A percentile compares a stretch with the other conserved stretches of the same genome.
Conservation (phyloP, 2,113 vertebrate species). For the Pogonocichla stellata region DNA sequence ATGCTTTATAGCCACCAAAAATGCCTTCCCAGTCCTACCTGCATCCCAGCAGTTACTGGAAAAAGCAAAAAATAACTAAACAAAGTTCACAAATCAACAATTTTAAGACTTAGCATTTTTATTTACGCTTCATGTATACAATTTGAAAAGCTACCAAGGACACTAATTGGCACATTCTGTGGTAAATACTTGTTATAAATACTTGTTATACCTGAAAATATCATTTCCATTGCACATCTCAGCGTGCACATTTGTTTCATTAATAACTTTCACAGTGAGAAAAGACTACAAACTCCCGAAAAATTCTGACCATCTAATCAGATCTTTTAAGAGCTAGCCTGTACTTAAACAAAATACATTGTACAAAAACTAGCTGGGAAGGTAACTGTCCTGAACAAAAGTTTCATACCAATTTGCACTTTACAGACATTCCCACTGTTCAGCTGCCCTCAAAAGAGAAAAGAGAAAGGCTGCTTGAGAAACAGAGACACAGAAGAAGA, state of each 20-base stretch:
- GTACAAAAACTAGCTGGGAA: not conserved
- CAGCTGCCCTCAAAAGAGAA: not conserved
- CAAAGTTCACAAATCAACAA: not conserved
- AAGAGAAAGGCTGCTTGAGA: not conserved
- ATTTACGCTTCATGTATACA: not conserved
- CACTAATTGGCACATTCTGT: not conserved
- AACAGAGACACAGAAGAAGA: not conserved
- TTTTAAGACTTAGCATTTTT: not conserved
- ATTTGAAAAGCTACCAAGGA: not conserved
- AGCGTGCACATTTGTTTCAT: not conserved
- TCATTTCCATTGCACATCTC: not conserved
- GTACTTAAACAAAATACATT: not conserved
- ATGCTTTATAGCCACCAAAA: not conserved
- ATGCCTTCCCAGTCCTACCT: not conserved
- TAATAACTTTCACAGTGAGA: not conserved
- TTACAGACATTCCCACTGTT: not conserved
- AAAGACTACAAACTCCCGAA: not conserved
- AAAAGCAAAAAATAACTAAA: not conserved
- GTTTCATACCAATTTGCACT: not conserved
- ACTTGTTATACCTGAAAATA: not conserved
- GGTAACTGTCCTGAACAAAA: not conserved
- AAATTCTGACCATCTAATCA: not conserved
- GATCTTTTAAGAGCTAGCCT: not conserved
- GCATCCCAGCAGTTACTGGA: not conserved
- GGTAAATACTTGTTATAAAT: not conserved